phyloP scores from a whole-genome alignment of 1,140 invertebrate species.

The Brachionus rubens region DNA sequence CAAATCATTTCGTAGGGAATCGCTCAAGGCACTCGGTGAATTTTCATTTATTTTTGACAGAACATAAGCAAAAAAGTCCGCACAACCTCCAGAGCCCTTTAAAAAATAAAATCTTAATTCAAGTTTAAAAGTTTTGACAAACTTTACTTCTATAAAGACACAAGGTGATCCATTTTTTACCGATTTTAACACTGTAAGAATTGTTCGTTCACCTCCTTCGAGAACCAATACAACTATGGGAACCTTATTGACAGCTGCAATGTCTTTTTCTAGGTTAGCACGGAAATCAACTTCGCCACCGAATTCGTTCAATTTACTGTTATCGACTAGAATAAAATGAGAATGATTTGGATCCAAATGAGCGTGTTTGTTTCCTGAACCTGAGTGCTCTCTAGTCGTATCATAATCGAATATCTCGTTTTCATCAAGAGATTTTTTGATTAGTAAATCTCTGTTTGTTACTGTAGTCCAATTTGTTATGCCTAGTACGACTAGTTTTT shows the following conservation, averaged over 20 bases:
- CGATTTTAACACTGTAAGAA: conserved; percentile 51
- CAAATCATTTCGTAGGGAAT: neutral
- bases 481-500: conserved; percentile 23
- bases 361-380: conserved; percentile 43
- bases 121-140: neutral
- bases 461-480: conserved; percentile 37
- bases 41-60: conserved; percentile 2
- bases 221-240: conserved; percentile 59
- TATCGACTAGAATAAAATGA: conserved; percentile 63
- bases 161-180: conserved; percentile 33
- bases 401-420: neutral
- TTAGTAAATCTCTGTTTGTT: neutral
- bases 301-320: conserved; percentile 51
- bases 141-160: conserved; percentile 38
- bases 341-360: conserved; percentile 62
- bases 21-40: neutral
- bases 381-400: neutral
- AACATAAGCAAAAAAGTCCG: conserved; percentile 37
- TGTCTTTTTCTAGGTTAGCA: neutral
- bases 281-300: conserved; percentile 46
- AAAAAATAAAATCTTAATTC: neutral
- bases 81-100: conserved; percentile 41
- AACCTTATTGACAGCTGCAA: conserved; percentile 51
- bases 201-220: conserved; percentile 59
- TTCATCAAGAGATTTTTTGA: neutral